phyloP scores from a whole-genome alignment of 2,797 vertebrate species.

The Peromyscus attwateri region DNA sequence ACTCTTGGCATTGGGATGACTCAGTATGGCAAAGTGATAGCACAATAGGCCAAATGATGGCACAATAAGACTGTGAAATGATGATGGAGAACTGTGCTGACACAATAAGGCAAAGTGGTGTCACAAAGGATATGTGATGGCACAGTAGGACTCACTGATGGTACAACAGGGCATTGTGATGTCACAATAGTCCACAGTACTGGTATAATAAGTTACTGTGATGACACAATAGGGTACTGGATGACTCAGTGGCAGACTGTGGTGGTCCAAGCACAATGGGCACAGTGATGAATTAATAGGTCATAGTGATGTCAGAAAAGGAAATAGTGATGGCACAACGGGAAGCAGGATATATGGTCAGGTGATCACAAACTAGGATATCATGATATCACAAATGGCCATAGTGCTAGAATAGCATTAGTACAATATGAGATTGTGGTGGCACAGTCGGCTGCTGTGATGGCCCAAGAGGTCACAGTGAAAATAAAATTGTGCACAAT shows the following conservation, averaged over 20 bases:
- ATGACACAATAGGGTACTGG: neutral
- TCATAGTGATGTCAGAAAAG: neutral
- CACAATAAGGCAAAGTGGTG: neutral
- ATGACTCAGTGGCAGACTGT: neutral
- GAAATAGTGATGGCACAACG: neutral
- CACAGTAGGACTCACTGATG: neutral
- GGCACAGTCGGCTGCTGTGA: neutral
- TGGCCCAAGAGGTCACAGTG: neutral
- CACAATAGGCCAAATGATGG: neutral
- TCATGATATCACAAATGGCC: neutral
- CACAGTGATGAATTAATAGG: neutral
- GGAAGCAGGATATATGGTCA: neutral
- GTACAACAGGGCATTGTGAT: neutral
- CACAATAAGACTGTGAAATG: neutral
- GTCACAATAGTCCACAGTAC: neutral
- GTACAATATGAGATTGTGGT: neutral
- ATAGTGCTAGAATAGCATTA: neutral
- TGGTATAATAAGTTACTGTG: neutral
- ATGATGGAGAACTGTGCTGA: neutral
- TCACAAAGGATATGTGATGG: neutral
- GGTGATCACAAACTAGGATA: neutral
- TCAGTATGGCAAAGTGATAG: neutral
- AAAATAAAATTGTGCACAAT: neutral
- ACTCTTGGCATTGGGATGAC: neutral
- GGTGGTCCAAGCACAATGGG: neutral